Conservation (phyloP, 2,797 vertebrate species). For the Pempheris klunzingeri region DNA sequence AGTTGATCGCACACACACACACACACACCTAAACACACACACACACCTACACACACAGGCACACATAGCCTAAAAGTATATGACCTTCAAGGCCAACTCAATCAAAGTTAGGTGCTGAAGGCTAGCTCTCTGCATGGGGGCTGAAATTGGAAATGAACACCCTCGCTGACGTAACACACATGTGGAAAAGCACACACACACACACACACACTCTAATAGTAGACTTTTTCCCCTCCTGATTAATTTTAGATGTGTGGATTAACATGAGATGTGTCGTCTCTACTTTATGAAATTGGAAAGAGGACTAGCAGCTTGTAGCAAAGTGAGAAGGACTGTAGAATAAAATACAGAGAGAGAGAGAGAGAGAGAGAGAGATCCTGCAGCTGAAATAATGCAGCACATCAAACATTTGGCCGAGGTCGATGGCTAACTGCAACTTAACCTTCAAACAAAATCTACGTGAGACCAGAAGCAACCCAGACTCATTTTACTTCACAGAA, state of each 20-base stretch:
- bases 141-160: conserved; percentile 27
- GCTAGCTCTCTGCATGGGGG: conserved; percentile 22
- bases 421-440: not conserved
- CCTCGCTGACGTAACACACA: not conserved
- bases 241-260: too few relatives aligned
- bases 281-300: conserved; percentile 14
- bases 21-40: not conserved
- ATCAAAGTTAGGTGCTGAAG: conserved; percentile 34
- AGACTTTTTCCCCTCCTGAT: not conserved
- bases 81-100: conserved; percentile 43
- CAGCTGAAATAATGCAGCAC: not conserved
- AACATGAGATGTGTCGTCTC: conserved; percentile 11
- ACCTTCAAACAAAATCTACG: not conserved
- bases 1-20: not conserved
- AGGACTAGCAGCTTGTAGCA: not conserved
- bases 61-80: conserved; percentile 1
- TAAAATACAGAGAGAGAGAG: not conserved
- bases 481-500: not conserved
- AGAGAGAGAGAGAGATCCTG: not conserved
- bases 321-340: not conserved
- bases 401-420: not conserved
- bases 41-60: not conserved
- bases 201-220: not conserved
- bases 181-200: not conserved
- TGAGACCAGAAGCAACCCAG: not conserved